Base-by-base conservation (phyloP, 2,888 invertebrate species). In the Muscina levida region DNA sequence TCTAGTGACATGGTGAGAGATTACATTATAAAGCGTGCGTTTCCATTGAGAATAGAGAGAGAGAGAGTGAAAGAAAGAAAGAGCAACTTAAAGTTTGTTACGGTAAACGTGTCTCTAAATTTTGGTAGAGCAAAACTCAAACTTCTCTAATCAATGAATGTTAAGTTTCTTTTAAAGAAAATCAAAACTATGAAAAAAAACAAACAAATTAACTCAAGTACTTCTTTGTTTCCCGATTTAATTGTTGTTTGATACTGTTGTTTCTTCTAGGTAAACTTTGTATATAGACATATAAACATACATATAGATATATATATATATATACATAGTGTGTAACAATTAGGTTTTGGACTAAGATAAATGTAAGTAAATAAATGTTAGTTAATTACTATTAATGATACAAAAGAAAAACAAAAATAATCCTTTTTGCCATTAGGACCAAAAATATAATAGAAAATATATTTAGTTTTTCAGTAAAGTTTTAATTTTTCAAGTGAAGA, bases 401-500 rank as follows among this genome's bases (percentile, higher is more conserved):
- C 11, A 26, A 39, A 37, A 62, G 53, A 10, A 26, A 22, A 73
- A 15, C 39, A 3, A 65, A 66, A 46, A 22, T 24, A 74, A 72
- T 77, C 19, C 26, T 70, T 72, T 77, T 75, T 77, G 70, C 71
- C 70, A 72, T 84, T 85, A 85, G 85, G 85, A 85, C 85, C 85
- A 85, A 85, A 72, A 75, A 53, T 65, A 72, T 71, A 53, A 42
- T 46, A 68, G 26, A 22, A 56, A 70, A 44, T 44, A 22, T 57
- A 15, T 42, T 17, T 24, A 13, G 8, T 31, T 51, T 53, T 68
- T 51, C 11, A 39, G 15, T 42, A 24, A 70, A 24, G 24, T 42
- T 39, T 31, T 31, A 31, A 8, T 66, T n/a, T 66, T 71, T 48
- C 48, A 46, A 46, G 17, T 22, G 19, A 51, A 31, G 31, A 68